Evolutionary conservation across 2,797 vertebrate species (phyloP).

Genomic region (Parotocinclus haroldoi): DNA sequence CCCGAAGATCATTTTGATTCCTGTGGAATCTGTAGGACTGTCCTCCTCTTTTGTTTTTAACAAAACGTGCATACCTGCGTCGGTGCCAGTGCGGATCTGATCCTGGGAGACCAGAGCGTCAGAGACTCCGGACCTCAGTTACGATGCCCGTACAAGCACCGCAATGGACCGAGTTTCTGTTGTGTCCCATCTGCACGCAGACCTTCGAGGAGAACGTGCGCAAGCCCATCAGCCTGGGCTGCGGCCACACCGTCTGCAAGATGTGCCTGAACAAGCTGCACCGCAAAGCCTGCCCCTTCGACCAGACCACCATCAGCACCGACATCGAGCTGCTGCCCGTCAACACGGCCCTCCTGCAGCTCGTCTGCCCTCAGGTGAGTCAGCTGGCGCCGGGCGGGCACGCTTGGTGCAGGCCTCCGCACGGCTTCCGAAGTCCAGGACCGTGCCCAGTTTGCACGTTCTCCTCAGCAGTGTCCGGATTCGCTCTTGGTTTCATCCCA

Average conservation of each 20-base stretch:
- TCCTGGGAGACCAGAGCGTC: conserved; percentile 14
- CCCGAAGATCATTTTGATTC: conserved; percentile 71
- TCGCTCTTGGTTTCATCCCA: too few species aligned
- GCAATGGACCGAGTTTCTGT: conserved; percentile 99
- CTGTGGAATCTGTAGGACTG: conserved; percentile 78
- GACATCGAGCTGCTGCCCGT: conserved; percentile 98
- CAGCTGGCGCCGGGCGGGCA: too few species aligned
- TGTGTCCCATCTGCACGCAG: conserved; percentile 99
- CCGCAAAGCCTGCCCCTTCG: conserved; percentile 98
- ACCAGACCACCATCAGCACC: conserved; percentile 98
- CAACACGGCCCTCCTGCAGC: conserved; percentile 94
- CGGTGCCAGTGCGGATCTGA: not conserved
- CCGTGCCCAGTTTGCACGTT: too few species aligned
- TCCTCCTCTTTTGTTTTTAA: conserved; percentile 64
- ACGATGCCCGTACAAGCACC: conserved; percentile 99
- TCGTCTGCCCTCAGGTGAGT: conserved; percentile 95
- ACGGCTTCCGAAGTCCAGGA: too few species aligned
- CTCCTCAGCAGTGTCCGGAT: too few species aligned
- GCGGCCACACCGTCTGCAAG: conserved; percentile 98
- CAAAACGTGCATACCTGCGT: conserved; percentile 22
- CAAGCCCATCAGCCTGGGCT: conserved; percentile 96
- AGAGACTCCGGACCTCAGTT: conserved; percentile 53
- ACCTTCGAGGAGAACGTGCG: conserved; percentile 97
- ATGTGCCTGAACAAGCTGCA: conserved; percentile 99
- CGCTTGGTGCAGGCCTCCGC: too few species aligned